Evolutionary conservation across 1,140 invertebrate genomes (phyloP), one percentile per base, ranked within the genome.

Genomic region (Armadillidium nasatum): DNA sequence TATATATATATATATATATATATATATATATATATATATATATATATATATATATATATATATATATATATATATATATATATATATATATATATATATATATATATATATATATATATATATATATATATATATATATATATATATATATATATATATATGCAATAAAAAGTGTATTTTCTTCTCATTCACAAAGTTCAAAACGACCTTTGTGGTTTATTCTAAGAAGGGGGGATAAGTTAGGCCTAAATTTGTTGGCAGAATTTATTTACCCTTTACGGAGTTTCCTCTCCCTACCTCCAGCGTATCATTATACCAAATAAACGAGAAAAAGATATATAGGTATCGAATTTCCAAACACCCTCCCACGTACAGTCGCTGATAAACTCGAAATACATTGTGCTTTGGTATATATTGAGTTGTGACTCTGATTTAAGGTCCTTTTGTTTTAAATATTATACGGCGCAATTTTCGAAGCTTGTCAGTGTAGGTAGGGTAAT

Each of bases 31-130:
- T 60, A 60, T 19, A 15, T 60, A 19, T 60, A 60, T 60, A 60
- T 60, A 60, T 60, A 60, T 60, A 60, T 60, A 60, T 60, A 60
- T 60, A 60, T 60, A 60, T 60, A 50, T 60, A 60, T 60, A 60
- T 60, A 4, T 60, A 60, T 60, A 60, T 60, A 60, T 60, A 60
- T 60, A 60, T 60, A 60, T 4, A 60, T 60, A 15, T 60, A 60
- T 15, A 15, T 19, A 60, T 60, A 60, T 60, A 19, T 19, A 60
- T 60, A 60, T 60, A 19, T 60, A 60, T 60, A 60, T 15, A n/a
- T 60, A 60, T 60, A 60, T 4, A 60, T 60, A 60, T 60, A 60
- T 60, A 60, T 60, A 60, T 60, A 60, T 60, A 60, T 60, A 60
- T 60, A 60, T 60, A 60, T 60, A 60, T 60, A 60, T 60, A 60